Percentiles rank a stretch among this genome's conserved stretches.
These are phyloP conservation scores for Polyploca ridens DNA, from an alignment of 2,888 invertebrate genomes.

Conservation along the genomic window DNA sequence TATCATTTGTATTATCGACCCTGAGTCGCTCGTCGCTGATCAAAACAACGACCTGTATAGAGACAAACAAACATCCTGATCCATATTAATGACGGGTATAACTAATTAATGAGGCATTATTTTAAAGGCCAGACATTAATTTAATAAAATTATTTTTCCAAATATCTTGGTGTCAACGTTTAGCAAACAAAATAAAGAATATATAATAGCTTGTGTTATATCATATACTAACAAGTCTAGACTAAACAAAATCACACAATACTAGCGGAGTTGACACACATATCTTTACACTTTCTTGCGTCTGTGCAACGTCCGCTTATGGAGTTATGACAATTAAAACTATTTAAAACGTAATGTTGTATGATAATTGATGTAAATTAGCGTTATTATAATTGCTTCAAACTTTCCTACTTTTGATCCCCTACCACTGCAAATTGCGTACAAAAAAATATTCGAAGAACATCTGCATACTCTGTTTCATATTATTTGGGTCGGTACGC, in stretches of 20 bases:
- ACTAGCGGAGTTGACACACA: neutral
- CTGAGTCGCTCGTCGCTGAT: no score
- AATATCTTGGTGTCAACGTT: neutral
- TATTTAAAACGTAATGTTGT: constrained; percentile 10
- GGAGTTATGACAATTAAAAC: constrained; percentile 11
- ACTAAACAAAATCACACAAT: constrained; percentile 3
- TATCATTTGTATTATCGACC: no score
- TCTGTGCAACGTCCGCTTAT: constrained; percentile 6
- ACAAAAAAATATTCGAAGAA: neutral
- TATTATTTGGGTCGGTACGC: no score
- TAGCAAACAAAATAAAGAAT: neutral
- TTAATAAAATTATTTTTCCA: neutral
- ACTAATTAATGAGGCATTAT: no score
- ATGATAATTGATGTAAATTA: constrained; percentile 9
- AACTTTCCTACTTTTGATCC: constrained; percentile 1
- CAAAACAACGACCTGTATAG: no score
- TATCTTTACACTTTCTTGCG: constrained; percentile 11
- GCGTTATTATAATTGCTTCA: neutral
- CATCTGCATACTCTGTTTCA: no score
- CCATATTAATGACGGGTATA: no score
- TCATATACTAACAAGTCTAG: constrained; percentile 2
- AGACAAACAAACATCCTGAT: neutral
- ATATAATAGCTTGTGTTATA: neutral
- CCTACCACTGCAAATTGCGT: neutral
- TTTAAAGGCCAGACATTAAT: neutral